Conservation (phyloP, 1,140 invertebrate species). For the Aphidius gifuensis region DNA sequence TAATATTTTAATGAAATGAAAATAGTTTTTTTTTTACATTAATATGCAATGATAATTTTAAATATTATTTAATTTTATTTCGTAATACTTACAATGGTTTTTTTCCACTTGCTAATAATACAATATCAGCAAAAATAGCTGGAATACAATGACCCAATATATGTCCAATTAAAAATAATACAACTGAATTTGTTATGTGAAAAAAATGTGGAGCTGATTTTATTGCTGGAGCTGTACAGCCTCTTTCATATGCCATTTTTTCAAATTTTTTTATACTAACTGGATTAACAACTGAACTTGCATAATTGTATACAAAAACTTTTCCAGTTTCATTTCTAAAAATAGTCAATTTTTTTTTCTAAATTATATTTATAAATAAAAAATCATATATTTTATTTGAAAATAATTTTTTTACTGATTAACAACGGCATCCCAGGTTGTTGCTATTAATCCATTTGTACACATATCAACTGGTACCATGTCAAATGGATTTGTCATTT, state of each 20-base stretch:
- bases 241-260: slow-evolving; percentile 54
- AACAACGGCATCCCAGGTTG: slow-evolving; percentile 63
- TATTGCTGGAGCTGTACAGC: slow-evolving; percentile 25
- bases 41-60: no score
- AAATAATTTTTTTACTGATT: slow-evolving; percentile 36
- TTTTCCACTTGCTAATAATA: no score
- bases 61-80: no score
- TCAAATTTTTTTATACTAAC: slow-evolving; percentile 62
- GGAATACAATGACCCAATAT: slow-evolving; percentile 62
- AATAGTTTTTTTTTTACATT: not conserved
- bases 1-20: not conserved
- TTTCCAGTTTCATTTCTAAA: slow-evolving; percentile 24
- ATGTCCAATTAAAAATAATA: slow-evolving; percentile 31
- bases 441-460: slow-evolving; percentile 73
- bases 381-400: no score
- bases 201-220: slow-evolving; percentile 26
- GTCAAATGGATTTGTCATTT: slow-evolving; percentile 42
- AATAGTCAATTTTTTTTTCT: no score
- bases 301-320: slow-evolving; percentile 65
- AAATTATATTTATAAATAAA: no score
- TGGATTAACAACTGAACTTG: slow-evolving; percentile 63
- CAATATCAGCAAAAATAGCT: slow-evolving; percentile 34
- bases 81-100: no score
- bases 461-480: slow-evolving; percentile 80
- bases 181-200: slow-evolving; percentile 26